A percentile compares a stretch with the other conserved stretches of the same genome.
phyloP scores from a whole-genome alignment of 2,113 vertebrate species.

The Cinclus cinclus region DNA sequence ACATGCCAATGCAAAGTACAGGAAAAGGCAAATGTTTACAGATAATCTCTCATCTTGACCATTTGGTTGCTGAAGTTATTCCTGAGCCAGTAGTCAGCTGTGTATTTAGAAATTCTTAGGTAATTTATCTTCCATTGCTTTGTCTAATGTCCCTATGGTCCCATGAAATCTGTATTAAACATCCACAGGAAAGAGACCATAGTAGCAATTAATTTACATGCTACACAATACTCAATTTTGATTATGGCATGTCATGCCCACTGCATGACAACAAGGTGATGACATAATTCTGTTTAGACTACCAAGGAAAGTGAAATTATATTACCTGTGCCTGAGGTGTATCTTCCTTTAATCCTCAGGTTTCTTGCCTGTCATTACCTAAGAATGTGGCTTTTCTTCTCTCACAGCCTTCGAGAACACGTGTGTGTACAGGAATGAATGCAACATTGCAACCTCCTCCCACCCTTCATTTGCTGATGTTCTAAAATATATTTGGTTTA shows the following conservation, averaged over 20 bases:
- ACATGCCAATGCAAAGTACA: not conserved
- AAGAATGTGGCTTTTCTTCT: not conserved
- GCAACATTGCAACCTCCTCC: not conserved
- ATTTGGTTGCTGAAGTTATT: not conserved
- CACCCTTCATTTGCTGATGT: not conserved
- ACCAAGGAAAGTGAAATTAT: not conserved
- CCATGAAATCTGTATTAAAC: not conserved
- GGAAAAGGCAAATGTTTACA: not conserved
- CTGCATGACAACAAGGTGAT: not conserved
- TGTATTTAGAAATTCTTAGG: not conserved
- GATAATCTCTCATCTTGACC: not conserved
- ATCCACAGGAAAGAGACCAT: not conserved
- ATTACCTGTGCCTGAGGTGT: not conserved
- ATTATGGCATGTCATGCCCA: not conserved
- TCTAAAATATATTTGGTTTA: not conserved
- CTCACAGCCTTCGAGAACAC: not conserved
- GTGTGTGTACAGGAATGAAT: not conserved
- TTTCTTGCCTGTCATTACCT: not conserved
- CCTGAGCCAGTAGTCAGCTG: accelerated
- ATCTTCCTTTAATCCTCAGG: not conserved
- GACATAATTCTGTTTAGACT: not conserved
- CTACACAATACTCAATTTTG: not conserved
- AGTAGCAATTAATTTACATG: not conserved
- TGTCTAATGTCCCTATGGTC: not conserved
- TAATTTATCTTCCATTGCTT: not conserved